Evolutionary conservation across 2,888 invertebrate genomes (phyloP), one percentile per base, ranked within the genome.

Genomic region (Parnassius orleans): DNA sequence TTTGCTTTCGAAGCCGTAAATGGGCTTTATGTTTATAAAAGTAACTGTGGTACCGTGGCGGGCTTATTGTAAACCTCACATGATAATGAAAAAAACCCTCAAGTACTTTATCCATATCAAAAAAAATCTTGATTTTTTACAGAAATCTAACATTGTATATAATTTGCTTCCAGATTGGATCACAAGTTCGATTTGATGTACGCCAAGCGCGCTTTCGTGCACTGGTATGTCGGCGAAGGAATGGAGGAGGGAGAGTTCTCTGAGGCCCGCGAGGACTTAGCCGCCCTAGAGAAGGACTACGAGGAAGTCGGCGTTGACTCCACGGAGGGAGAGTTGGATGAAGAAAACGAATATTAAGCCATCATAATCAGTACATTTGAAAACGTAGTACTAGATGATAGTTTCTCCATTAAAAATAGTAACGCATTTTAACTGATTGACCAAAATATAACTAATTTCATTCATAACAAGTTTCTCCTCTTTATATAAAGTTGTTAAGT

Each of bases 121-220:
- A 33, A 33, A 33, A 7, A 33, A 33, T 3, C 24, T 24, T 24
- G 24, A 24, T 7, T 7, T 33, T 33, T 33, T 33, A 7, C 33
- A 7, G 7, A 7, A 33, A 33, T 33, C 33, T 33, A 33, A 33
- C 33, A 33, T 3, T 33, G 7, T 7, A 33, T 33, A 7, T 33
- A 60, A 53, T 10, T 0, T 11, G 11, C 33, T 54, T 54, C 10
- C 12, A 54, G 97, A 73, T 92, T 98, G 65, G 97, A 98, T 88
- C 97, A 97, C 86, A 98, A 98, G 84, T 98, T 98, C 83, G 98
- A 98, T 87, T 89, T 98, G 75, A 98, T 98, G 98, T 98, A 97
- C 88, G 96, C 98, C 48, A 98, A 98, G 87, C 94, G 98, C 66
- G 98, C 98, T 3, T 98, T 98, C 83, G 98, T 98, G 15, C 98